Conservation (phyloP, 2,797 vertebrate species). For the Numenius phaeopus region DNA sequence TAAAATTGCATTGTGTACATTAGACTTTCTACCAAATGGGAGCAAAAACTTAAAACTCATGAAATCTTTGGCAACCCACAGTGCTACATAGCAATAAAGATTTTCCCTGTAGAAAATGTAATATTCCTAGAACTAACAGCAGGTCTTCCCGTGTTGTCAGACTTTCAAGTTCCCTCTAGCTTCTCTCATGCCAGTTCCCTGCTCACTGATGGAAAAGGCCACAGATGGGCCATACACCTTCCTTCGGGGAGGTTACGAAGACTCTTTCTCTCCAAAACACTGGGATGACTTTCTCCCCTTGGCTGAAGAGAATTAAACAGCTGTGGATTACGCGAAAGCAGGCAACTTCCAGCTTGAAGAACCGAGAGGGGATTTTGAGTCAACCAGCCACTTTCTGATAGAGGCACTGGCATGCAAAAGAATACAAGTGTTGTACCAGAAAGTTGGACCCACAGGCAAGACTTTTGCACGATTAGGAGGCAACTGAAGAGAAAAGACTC, state of each 20-base stretch:
- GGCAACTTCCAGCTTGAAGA: not conserved
- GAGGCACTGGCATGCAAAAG: not conserved
- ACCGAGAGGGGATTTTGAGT: not conserved
- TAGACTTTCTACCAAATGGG: not conserved
- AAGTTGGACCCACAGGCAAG: not conserved
- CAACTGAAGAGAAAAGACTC: not conserved
- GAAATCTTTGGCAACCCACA: not conserved
- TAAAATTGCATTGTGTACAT: not conserved
- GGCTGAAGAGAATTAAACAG: not conserved
- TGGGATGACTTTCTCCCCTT: not conserved
- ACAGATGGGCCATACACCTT: not conserved
- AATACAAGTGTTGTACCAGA: not conserved
- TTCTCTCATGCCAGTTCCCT: not conserved
- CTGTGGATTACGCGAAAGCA: not conserved
- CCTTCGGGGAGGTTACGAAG: not conserved
- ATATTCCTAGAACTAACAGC: not conserved
- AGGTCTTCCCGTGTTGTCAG: not conserved
- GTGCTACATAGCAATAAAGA: accelerated
- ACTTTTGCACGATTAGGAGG: not conserved
- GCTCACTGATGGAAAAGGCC: not conserved
- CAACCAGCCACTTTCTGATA: not conserved
- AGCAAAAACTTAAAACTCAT: not conserved
- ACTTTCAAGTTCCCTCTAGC: not conserved
- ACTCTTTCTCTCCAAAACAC: not conserved
- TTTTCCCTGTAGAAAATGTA: not conserved